Evolutionary conservation across 2,888 invertebrate species (phyloP), one percentile per base, ranked within the genome.

Genomic region (Apodemia duryi): DNA sequence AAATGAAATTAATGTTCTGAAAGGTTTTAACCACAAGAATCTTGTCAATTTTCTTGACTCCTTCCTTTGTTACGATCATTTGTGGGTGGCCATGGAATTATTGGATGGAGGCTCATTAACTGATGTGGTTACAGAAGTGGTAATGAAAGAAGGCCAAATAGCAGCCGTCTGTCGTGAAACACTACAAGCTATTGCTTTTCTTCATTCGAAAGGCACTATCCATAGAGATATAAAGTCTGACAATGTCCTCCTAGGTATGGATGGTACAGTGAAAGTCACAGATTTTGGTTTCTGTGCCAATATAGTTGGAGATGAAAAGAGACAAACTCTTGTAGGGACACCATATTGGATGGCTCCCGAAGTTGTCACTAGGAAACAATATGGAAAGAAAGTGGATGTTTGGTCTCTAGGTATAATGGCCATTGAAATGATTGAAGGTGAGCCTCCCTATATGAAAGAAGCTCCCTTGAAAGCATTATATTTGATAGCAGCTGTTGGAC

Each of bases 281-380:
- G 99, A 99, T 87, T 99, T 99, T 86, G 99, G 99, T 9, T 99
- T 99, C 88, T 99, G 98, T 88, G 99, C 99, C 3, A 99, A 99
- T 81, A 97, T 99, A 65, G 95, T 96, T 57, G 97, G 97, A 0
- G 98, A 98, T 74, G 97, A 98, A 77, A 98, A 99, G 82, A 92
- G 98, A n/a, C 97, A 97, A 80, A 98, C 98, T 0, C 97, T 98
- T 97, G 98, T 98, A 0, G 98, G 98, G n/a, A 98, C 98, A 0
- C 98, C 98, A 0, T 98, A 98, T 78, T 98, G 98, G 99, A 99
- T 99, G 98, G 98, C 98, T 0, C 98, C 98, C 0, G 98, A 98
- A 85, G 97, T 98, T 0, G 97, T 97, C 0, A 97, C 97, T 0
- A 93, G 98, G 70, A 98, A 98, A 79, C 96, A 97, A 75, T 98